Evolutionary conservation across 2,113 vertebrate genomes (phyloP), one percentile per base, ranked within the genome.

Genomic region (Chloropsis cyanopogon): DNA sequence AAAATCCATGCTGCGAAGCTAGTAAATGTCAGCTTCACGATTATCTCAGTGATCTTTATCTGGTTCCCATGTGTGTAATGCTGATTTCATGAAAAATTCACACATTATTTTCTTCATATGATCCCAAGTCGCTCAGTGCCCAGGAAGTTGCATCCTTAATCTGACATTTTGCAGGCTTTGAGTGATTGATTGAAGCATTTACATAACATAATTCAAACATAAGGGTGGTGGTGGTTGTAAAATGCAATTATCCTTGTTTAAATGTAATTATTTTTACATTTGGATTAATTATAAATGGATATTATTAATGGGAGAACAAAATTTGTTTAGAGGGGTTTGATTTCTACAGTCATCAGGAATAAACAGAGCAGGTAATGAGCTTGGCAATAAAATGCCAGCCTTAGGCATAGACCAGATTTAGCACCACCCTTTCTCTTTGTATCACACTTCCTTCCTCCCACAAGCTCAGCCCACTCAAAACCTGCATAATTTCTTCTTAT

Each of bases 361-460:
- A 92, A 95, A 92, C 68, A 83, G 41, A 72, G 42, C 92, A 83
- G 71, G 88, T 93, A 92, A 95, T 52, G 42, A 78, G 64, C 50
- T 47, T 81, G 95, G 91, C 71, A 96, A 92, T 57, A 53, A 92
- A 95, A 95, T 25, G 25, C 50, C 88, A 95, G 91, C 95, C 88
- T 91, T 52, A 76, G 68, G 96, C 93, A 96, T 2, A 52, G 66
- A 90, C 65, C 90, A 94, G 78, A 94, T 93, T 95, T 90, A 96
- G 95, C 41, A 0, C 78, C n/a, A 5, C 93, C 87, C 88, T 85
- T 92, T 83, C 59, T 83, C 90, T 85, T 65, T 83, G 82, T 93
- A 86, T 93, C 91, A 94, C 50, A 50, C 80, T 96, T 94, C 94
- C 92, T 92, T 69, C 94, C 86, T 90, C 96, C 92, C 83, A 83